These are phyloP conservation scores for Bucco capensis DNA, from an alignment of 2,113 vertebrate species.

Conservation along the genomic window DNA sequence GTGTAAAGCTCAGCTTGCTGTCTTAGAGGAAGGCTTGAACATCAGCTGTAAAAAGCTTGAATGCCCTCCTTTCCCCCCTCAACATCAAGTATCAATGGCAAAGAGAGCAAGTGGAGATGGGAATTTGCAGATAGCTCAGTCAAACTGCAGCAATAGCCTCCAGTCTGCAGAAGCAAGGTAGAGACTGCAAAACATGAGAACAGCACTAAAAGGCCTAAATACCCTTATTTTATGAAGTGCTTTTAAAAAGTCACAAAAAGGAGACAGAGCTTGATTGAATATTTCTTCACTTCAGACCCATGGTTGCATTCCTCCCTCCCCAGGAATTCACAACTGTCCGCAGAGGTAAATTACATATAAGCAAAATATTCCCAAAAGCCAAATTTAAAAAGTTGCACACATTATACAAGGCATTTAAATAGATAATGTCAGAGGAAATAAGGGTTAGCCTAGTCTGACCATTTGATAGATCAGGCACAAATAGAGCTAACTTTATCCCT, in stretches of 20 bases:
- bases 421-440: not conserved
- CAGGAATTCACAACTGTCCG: conserved; percentile 1
- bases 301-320: not conserved
- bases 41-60: not conserved
- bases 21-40: not conserved
- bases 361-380: conserved; percentile 34
- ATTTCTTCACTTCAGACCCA: not conserved
- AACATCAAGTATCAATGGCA: not conserved
- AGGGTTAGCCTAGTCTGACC: not conserved
- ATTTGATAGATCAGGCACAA: conserved; percentile 44
- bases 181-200: not conserved
- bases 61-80: not conserved
- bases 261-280: not conserved
- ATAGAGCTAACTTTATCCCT: conserved; percentile 44
- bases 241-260: not conserved
- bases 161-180: not conserved
- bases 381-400: not conserved
- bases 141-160: not conserved
- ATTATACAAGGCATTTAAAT: not conserved
- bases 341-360: conserved; percentile 9
- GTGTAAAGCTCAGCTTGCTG: not conserved
- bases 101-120: not conserved
- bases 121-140: not conserved
- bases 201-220: not conserved
- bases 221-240: not conserved